Evolutionary conservation across 2,888 invertebrate species (phyloP).

Genomic region (Polymixis lichenea): DNA sequence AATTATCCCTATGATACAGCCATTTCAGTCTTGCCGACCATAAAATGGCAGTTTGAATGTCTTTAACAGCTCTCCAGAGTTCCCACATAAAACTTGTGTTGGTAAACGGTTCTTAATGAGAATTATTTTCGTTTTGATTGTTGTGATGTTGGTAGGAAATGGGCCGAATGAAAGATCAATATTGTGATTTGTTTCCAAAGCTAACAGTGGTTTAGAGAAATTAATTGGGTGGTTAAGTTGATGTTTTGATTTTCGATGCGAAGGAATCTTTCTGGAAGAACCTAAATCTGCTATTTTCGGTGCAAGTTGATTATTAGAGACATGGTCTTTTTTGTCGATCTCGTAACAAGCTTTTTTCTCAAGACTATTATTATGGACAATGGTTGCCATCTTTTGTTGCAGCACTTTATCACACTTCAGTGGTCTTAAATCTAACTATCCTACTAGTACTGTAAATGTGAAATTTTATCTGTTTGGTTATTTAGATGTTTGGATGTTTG

Average conservation of each 20-base stretch:
- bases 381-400: too few species aligned
- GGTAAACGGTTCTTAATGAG: slow-evolving; percentile 68
- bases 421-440: too few species aligned
- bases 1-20: slow-evolving; percentile 61
- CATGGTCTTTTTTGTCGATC: too few species aligned
- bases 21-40: slow-evolving; percentile 49
- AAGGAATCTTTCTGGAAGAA: slow-evolving; percentile 16
- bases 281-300: not conserved
- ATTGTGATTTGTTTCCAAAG: slow-evolving; percentile 54
- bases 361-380: too few species aligned
- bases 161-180: slow-evolving; percentile 48
- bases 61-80: slow-evolving; percentile 53
- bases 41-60: slow-evolving; percentile 65
- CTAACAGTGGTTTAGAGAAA: slow-evolving; percentile 24
- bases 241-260: not conserved
- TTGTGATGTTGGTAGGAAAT: slow-evolving; percentile 60
- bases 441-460: too few species aligned
- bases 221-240: slow-evolving; percentile 32
- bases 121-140: slow-evolving; percentile 63
- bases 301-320: too few species aligned
- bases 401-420: too few species aligned
- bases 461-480: too few species aligned
- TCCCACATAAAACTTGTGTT: slow-evolving; percentile 64
- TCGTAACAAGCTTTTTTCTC: too few species aligned
- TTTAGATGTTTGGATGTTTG: too few species aligned